Base-by-base conservation (phyloP, 2,113 vertebrate species). In the Nycticebus coucang region DNA sequence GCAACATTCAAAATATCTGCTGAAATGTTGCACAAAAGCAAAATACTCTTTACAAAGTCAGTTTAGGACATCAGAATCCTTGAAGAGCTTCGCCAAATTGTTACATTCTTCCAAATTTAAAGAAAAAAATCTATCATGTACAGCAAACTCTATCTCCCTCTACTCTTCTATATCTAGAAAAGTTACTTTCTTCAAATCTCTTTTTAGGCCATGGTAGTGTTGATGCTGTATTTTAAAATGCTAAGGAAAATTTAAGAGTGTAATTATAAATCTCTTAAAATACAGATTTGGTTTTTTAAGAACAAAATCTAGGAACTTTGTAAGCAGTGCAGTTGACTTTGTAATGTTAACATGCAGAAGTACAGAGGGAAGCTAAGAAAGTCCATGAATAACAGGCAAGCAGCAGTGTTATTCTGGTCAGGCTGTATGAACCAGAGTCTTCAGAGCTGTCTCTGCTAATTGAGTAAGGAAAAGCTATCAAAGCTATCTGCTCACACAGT, bases 11-110 rank as follows among this genome's bases (percentile, higher is more conserved):
- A 93, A 86, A 57, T 19, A 89, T 26, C 68, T 77, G 33, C 30
- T 90, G 80, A 93, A 81, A 93, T 69, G 26, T 30, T 64, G 69
- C 55, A n/a, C 8, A 64, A 55, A 75, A 86, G 71, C 53, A 82
- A 94, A 87, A 92, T 50, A 68, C 33, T 95, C 80, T 91, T 93
- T 89, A 79, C 33, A 79, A 87, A 90, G 59, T 89, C 74, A 93
- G 30, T 59, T 71, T 41, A 68, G 53, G 62, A 69, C 55, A 68
- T 45, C 6, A 92, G 53, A 74, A 28, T 74, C 50, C 59, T 71
- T 18, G 4, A 91, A 11, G 30, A 3, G 1, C 53, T 80, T 69
- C 55, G 26, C 50, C 45, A 72, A 89, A 81, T 24, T 41, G 2
- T 66, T 88, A 85, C 28, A 53, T 60, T 59, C 5, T 60, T 55